A percentile compares a stretch with the other conserved stretches of the same genome.
These are phyloP conservation scores for Tapirus terrestris DNA, from an alignment of 2,113 vertebrate genomes.

Conservation along the genomic window DNA sequence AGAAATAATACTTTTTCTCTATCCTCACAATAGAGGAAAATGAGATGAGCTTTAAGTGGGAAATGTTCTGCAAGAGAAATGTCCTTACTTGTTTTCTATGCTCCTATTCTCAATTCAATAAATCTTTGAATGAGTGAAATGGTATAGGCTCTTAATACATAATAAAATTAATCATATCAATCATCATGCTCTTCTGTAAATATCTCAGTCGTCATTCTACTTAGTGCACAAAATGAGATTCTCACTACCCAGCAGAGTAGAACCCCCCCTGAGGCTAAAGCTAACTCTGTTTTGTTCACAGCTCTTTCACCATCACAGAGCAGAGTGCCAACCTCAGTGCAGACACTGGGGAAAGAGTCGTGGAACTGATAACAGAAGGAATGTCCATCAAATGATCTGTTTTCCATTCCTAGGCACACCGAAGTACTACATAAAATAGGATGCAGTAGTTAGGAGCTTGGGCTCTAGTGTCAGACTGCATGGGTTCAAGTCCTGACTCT, in stretches of 20 bases:
- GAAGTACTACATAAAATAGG: background rate
- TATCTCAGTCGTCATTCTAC: background rate
- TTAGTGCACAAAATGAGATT: constrained; percentile 1
- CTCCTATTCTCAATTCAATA: constrained; percentile 48
- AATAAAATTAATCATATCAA: constrained; percentile 70
- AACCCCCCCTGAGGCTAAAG: background rate
- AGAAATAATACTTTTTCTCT: constrained; percentile 60
- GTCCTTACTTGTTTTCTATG: constrained; percentile 48
- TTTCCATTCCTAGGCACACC: background rate
- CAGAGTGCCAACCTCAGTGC: background rate
- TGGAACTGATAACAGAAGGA: background rate
- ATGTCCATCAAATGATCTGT: background rate
- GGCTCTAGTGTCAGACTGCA: background rate
- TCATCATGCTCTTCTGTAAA: constrained; percentile 11
- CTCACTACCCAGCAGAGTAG: background rate
- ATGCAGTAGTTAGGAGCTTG: background rate
- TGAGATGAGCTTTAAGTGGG: constrained; percentile 57
- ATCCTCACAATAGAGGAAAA: constrained; percentile 57
- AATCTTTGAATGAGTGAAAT: constrained; percentile 62
- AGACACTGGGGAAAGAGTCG: background rate
- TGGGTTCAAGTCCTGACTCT: background rate
- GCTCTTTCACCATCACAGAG: background rate
- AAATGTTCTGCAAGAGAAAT: constrained; percentile 42
- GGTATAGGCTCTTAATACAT: constrained; percentile 65
- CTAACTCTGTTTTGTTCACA: background rate